These are phyloP conservation scores for Alfaro cultratus DNA, from an alignment of 2,797 vertebrate species.

Conservation along the genomic window DNA sequence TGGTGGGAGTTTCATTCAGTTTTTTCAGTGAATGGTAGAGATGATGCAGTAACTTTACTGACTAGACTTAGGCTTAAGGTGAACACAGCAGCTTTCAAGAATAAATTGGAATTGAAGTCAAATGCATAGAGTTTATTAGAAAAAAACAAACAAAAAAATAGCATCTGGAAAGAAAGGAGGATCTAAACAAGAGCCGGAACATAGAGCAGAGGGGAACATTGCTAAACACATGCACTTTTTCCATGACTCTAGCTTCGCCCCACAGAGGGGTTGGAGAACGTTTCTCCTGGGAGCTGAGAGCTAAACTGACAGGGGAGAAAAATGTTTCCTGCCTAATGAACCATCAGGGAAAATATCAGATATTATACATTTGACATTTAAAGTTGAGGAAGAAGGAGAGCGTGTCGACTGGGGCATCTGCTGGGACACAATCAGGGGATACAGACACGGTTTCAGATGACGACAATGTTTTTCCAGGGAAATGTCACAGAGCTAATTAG, in stretches of 20 bases:
- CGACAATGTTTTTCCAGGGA: constrained; percentile 21
- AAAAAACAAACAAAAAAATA: neutral
- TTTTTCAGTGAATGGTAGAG: neutral
- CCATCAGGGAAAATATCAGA: constrained; percentile 18
- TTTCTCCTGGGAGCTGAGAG: constrained; percentile 3
- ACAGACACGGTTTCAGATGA: constrained; percentile 11
- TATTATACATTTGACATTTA: constrained; percentile 41
- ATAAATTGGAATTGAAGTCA: neutral
- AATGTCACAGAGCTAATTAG: constrained; percentile 17
- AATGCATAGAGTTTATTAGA: neutral
- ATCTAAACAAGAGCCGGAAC: neutral
- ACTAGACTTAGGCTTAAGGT: neutral
- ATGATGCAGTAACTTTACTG: neutral
- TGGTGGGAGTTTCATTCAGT: too few relatives aligned
- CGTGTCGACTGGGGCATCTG: neutral
- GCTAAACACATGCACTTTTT: constrained; percentile 16
- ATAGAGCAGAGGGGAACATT: neutral
- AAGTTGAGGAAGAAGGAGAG: neutral
- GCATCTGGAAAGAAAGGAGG: neutral
- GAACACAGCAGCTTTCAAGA: neutral
- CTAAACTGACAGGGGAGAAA: constrained; percentile 14
- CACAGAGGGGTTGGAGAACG: neutral
- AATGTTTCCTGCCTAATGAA: constrained; percentile 21
- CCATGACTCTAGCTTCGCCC: constrained; percentile 15
- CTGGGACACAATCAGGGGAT: neutral